Base-by-base conservation (phyloP, 1,140 invertebrate genomes). In the Drosophila varians region DNA sequence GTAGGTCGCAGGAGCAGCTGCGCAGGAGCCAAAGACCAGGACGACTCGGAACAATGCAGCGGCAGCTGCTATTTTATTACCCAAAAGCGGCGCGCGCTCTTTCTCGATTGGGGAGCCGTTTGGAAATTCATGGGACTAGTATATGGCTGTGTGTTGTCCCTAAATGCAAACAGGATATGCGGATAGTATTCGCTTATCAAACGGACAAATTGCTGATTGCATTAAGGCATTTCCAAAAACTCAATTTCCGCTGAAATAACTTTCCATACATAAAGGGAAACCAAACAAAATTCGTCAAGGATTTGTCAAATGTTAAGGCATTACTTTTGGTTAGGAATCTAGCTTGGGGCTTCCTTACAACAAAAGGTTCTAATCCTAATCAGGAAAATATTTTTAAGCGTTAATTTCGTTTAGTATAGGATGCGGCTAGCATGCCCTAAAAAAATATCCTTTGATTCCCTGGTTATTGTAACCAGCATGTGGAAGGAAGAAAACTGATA, bases 61-160 rank as follows among this genome's bases (percentile, higher is more conserved):
- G 64, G 77, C 80, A 80, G 80, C 80, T 87, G 80, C 76, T 64
- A 55, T 69, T 74, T 86, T 84, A 79, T 84, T 48, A 61, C 61
- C 49, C 51, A 38, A 42, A 42, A 61, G 66, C 66, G 54, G 38
- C 51, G 78, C 51, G 74, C 61, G 82, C 70, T 53, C 34, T 58
- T 56, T 51, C 34, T 46, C 38, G 46, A 16, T 18, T 66, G 64
- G 64, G 64, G 64, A 66, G 64, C 43, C 58, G n/a, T n/a, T n/a
- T n/a, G n/a, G n/a, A n/a, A n/a, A n/a, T n/a, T 36, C 69, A 73
- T n/a, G n/a, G n/a, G n/a, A n/a, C n/a, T n/a, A n/a, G n/a, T n/a
- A n/a, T n/a, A n/a, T 45, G 16, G 34, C 18, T 26, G 12, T 42
- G 28, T 53, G 34, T 2, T 2, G 21, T 21, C 21, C 21, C 31